These are phyloP conservation scores for Myoxocephalus aenaeus DNA, from an alignment of 2,797 vertebrate species.

Conservation along the genomic window DNA sequence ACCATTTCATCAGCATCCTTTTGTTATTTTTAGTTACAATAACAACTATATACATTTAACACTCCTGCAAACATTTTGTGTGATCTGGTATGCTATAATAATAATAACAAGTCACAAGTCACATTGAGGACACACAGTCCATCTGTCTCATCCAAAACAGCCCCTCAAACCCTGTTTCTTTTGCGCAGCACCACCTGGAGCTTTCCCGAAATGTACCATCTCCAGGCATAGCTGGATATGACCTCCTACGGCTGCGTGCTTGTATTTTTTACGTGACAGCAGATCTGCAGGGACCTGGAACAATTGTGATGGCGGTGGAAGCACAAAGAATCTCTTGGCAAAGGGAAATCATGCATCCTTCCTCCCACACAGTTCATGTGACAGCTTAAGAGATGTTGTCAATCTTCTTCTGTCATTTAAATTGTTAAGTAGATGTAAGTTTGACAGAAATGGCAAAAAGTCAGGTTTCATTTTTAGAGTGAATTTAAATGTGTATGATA, in stretches of 20 bases:
- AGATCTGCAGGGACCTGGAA: not conserved
- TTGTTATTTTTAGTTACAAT: not conserved
- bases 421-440: not conserved
- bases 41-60: not conserved
- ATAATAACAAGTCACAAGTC: not conserved
- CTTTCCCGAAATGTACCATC: not conserved
- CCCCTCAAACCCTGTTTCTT: not conserved
- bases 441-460: not conserved
- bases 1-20: not conserved
- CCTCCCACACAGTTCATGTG: not conserved
- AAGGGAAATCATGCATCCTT: not conserved
- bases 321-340: not conserved
- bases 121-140: not conserved
- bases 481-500: not conserved
- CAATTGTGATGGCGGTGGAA: not conserved
- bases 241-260: not conserved
- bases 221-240: not conserved
- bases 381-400: not conserved
- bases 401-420: too few relatives aligned
- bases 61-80: not conserved
- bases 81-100: not conserved
- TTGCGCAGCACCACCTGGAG: not conserved
- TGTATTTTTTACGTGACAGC: constrained; percentile 3
- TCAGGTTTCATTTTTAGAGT: not conserved
- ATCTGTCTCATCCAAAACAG: constrained; percentile 2